phyloP scores from a whole-genome alignment of 2,797 vertebrate species.

The Simalia tracyae region DNA sequence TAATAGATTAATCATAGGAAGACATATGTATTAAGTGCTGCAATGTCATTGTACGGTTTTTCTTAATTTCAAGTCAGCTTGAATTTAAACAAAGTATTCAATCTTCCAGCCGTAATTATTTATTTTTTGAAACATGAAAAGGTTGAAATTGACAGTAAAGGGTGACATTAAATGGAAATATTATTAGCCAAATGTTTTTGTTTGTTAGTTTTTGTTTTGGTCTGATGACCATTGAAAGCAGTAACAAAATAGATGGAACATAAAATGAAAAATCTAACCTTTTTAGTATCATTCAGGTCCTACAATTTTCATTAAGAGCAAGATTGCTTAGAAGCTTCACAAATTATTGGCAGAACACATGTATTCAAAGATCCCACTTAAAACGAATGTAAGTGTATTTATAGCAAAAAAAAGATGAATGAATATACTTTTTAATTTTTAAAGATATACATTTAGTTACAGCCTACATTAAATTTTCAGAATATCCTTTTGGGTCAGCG shows the following conservation, averaged over 20 bases:
- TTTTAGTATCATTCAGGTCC: neutral
- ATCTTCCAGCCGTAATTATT: constrained; percentile 14
- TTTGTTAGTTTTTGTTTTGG: neutral
- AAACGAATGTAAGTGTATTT: constrained; percentile 55
- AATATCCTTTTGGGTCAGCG: constrained; percentile 88
- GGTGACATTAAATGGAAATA: neutral
- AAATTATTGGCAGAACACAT: constrained; percentile 11
- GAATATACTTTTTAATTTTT: constrained; percentile 68
- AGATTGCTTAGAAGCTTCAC: neutral
- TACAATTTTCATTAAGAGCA: neutral
- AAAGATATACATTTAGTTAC: constrained; percentile 78
- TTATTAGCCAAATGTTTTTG: neutral
- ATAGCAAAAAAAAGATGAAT: constrained; percentile 58
- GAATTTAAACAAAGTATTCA: constrained; percentile 31
- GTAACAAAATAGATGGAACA: constrained; percentile 24
- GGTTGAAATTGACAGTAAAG: neutral
- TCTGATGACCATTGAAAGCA: constrained; percentile 14
- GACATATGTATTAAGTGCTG: constrained; percentile 43
- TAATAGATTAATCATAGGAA: constrained; percentile 26
- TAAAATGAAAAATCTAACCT: constrained; percentile 14
- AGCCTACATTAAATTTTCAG: constrained; percentile 86
- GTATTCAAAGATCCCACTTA: constrained; percentile 42
- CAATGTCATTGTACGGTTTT: neutral
- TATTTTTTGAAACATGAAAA: neutral
- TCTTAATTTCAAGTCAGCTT: neutral